Evolutionary conservation across 2,797 vertebrate species (phyloP).

Genomic region (Sitta carolinensis): DNA sequence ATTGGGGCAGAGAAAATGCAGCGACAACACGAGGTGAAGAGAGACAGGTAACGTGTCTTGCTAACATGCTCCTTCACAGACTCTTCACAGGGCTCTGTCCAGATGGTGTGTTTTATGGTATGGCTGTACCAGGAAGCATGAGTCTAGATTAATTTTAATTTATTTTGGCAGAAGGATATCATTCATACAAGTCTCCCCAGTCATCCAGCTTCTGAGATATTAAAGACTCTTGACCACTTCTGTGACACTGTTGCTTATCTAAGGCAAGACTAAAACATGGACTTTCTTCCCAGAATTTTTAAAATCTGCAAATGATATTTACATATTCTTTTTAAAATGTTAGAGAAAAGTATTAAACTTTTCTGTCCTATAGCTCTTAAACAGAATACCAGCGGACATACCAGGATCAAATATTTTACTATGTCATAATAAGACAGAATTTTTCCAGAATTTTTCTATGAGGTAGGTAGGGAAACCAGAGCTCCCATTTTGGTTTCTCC

Average conservation of each 20-base stretch:
- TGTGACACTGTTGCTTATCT: not conserved
- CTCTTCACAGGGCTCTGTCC: not conserved
- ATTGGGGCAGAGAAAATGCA: not conserved
- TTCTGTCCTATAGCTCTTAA: not conserved
- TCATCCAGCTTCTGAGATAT: not conserved
- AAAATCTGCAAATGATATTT: not conserved
- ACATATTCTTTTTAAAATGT: not conserved
- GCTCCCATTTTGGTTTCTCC: not conserved
- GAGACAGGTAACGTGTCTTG: not conserved
- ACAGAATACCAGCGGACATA: not conserved
- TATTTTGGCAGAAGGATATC: fast-evolving
- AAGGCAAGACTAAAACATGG: not conserved
- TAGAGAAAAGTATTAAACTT: not conserved
- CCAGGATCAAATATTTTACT: not conserved
- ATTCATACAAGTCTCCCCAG: not conserved
- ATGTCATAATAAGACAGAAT: not conserved
- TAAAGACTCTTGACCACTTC: not conserved
- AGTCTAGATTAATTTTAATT: fast-evolving
- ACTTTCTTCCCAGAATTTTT: not conserved
- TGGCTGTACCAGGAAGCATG: not conserved
- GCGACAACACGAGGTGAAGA: not conserved
- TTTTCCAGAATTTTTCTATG: not conserved
- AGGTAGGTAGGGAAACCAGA: not conserved
- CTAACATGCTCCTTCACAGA: not conserved
- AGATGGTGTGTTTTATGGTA: not conserved